phyloP scores from a whole-genome alignment of 2,888 invertebrate species.

The Tachina fera region DNA sequence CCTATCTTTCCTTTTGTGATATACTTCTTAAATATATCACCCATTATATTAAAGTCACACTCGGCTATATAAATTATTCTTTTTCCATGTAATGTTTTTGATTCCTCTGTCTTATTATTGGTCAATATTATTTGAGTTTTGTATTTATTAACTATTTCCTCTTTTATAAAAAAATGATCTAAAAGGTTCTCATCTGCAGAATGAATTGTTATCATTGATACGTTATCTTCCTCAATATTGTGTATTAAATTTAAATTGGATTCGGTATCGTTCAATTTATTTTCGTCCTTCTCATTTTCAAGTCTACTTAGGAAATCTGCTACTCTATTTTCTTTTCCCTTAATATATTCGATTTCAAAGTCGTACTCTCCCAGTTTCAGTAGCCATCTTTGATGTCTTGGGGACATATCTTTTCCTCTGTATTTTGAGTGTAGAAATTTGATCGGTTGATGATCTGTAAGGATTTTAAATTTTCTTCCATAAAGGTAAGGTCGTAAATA shows the following conservation, averaged over 20 bases:
- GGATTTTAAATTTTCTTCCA: no score
- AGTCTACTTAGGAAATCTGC: background rate
- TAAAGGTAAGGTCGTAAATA: no score
- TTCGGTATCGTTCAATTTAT: no score
- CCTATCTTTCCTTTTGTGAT: constrained; percentile 13
- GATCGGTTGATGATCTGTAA: no score
- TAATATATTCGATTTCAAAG: background rate
- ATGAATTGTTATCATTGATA: background rate
- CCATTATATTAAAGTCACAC: background rate
- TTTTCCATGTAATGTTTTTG: background rate
- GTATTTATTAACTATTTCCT: constrained; percentile 8
- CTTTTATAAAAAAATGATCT: background rate
- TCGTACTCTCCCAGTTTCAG: constrained; percentile 20
- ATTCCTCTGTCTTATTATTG: background rate
- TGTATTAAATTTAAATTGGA: background rate
- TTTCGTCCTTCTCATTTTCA: no score
- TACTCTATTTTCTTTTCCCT: background rate
- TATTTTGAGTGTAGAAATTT: no score
- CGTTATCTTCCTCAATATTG: background rate
- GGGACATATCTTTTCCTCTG: background rate
- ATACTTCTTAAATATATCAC: background rate
- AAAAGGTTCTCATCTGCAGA: background rate
- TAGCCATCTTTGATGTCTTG: background rate
- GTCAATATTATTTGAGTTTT: background rate
- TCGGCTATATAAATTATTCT: constrained; percentile 9